Percentiles rank a stretch among this genome's conserved stretches.
These are phyloP conservation scores for Micromys minutus DNA, from an alignment of 2,113 vertebrate species.

Conservation along the genomic window DNA sequence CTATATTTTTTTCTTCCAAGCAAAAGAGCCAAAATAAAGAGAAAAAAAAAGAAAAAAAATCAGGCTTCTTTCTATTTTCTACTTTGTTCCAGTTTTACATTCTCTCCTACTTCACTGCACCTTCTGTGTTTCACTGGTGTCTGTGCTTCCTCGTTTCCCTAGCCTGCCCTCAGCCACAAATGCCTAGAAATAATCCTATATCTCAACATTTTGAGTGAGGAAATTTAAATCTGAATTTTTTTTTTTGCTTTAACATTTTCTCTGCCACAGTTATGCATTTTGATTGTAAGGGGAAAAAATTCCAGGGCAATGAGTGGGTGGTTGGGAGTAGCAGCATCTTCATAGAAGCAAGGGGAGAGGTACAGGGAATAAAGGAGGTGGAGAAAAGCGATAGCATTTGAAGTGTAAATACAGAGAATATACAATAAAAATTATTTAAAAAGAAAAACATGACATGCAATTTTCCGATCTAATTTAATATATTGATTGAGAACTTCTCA, in stretches of 20 bases:
- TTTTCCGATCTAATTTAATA: constrained; percentile 46
- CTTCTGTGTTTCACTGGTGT: neutral
- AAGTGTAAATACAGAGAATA: too few relatives aligned
- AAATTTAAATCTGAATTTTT: constrained; percentile 30
- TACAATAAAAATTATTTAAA: too few relatives aligned
- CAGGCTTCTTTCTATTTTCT: neutral
- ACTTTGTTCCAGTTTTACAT: neutral
- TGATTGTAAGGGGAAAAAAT: too few relatives aligned
- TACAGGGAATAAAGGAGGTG: too few relatives aligned
- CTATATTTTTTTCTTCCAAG: neutral
- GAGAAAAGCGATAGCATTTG: too few relatives aligned
- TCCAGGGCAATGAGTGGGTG: too few relatives aligned
- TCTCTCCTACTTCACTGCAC: neutral
- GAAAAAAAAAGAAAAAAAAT: neutral
- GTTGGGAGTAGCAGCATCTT: too few relatives aligned
- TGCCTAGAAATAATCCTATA: neutral
- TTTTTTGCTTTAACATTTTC: neutral
- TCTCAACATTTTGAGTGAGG: neutral
- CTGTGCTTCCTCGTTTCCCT: too few relatives aligned
- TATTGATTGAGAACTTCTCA: neutral
- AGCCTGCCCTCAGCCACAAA: constrained; percentile 21
- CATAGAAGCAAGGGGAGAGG: too few relatives aligned
- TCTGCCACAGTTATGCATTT: neutral
- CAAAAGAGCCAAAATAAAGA: neutral
- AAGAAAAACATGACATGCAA: neutral